Base-by-base conservation (phyloP, 2,888 invertebrate genomes). In the Pterostichus niger region DNA sequence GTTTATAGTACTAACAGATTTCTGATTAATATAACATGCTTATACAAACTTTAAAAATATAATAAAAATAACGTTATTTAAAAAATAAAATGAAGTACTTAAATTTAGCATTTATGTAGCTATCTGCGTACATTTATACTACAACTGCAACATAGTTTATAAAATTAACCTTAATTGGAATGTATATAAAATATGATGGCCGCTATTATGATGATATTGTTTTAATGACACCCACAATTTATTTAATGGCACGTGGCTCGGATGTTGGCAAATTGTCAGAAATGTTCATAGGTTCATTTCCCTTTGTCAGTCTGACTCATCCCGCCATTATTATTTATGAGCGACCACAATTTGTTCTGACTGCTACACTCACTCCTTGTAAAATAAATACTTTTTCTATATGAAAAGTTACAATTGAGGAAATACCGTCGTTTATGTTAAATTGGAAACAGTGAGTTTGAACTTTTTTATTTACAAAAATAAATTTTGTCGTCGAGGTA, bases 181-280 rank as follows among this genome's bases (percentile, higher is more conserved):
- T 3, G 40, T 40, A 40, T 40, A 40, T 40, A 59, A 59, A 59
- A 59, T 59, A 59, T 31, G 24, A 59, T 59, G 31, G 7, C 10
- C 24, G 17, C 11, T 24, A 1, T 24, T 24, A 59, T 17, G 17
- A 59, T 64, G 64, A 4, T 64, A 64, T 64, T 64, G 40, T 31
- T 10, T 64, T 64, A 64, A 64, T 64, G 35, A 64, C 9, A 40
- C 6, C 13, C 15, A 15, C 13, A 33, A 64, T 11, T 64, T 33
- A 64, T 35, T 64, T 64, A 35, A 64, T 64, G 64, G 40, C 64
- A 64, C 64, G 64, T 64, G 64, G 13, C 64, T 64, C 40, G 40
- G 40, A 40, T 64, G 11, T 31, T 64, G 64, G 64, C 64, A 35
- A 64, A 64, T 64, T 64, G 64, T 64, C 64, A 64, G 64, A 33